Evolutionary conservation across 2,113 vertebrate genomes (phyloP), one percentile per base, ranked within the genome.

Genomic region (Neotragus moschatus): DNA sequence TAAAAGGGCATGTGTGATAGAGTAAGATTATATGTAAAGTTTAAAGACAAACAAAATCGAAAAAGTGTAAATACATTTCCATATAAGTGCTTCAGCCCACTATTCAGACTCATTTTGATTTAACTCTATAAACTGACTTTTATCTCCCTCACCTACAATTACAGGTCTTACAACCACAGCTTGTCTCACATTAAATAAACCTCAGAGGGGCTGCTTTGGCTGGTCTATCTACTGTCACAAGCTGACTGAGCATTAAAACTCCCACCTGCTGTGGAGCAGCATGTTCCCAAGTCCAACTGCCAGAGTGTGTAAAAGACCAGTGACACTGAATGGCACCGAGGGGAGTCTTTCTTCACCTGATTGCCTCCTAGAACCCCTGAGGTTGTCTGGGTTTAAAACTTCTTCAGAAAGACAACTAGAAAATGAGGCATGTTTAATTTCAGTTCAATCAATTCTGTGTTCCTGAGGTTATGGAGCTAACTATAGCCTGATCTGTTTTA

Each of bases 201-300:
- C 77, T 89, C 70, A 14, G 12, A 92, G 60, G 88, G 33, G 30
- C 23, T 96, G 91, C 28, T 66, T 94, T 79, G 12, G 28, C 90
- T 87, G 70, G 12, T 56, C 56, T 86, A 19, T 26, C 49, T 39
- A 47, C 56, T 73, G 79, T 93, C 94, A 91, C 84, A 56, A 73
- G 55, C 55, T 79, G 92, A 93, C 87, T 90, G 95, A 96, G 56
- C 56, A 87, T 96, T 96, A 82, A 93, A 89, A 93, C 39, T 79
- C 30, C 33, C 89, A 61, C 95, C 87, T 96, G 93, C 88, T 92
- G 86, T 26, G 56, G 49, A 88, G 49, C 87, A 93, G 70, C 70
- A 16, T 17, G 87, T 49, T 86, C 39, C n/a, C 16, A 11, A 25
- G 53, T 43, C 79, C 26, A 26, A 73, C 60, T 70, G 90, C 60